Evolutionary conservation across 2,888 invertebrate genomes (phyloP), one percentile per base, ranked within the genome.

Genomic region (Ochlodes sylvanus): DNA sequence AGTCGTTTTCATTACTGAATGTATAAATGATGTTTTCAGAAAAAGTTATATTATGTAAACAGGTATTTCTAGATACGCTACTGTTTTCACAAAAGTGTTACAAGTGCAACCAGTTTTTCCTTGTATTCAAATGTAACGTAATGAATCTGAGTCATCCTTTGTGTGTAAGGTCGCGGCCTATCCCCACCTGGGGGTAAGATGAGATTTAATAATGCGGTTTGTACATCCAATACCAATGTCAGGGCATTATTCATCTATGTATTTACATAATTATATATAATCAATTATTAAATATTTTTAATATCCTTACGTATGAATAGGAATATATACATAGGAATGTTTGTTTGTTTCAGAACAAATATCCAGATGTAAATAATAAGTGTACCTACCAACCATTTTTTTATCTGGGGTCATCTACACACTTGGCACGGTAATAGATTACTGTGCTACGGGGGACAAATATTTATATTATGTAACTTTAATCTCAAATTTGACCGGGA

Each of bases 201-300:
- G 88, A 90, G 79, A 87, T 75, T 58, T 17, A 77, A 77, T 64
- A 77, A 75, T 89, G 90, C 76, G 90, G 89, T 89, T 84, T 83
- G 81, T 80, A 80, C 75, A 87, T 83, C 77, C 77, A 85, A 88
- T 88, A 87, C 76, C 70, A 55, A 77, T 77, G 74, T 80, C 78
- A 83, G 83, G 80, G 57, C 63, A 41, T 60, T 47, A 34, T 15
- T 15, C 17, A n/a, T 7, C 0, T 47, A 17, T 15, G 7, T 47
- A 7, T 15, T 2, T 14, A 14, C 1, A 42, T 42, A 42, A 9
- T 14, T 42, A 38, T 38, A 9, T 38, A 38, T 38, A 38, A 38
- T 10, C 9, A 38, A 34, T 34, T 34, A 34, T 34, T 34, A 9
- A 34, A 38, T 12, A 38, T 38, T 38, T 38, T 38, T 10, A 12